These are phyloP conservation scores for Drosophila nigritarsus DNA, from an alignment of 2,888 invertebrate genomes.

Conservation along the genomic window DNA sequence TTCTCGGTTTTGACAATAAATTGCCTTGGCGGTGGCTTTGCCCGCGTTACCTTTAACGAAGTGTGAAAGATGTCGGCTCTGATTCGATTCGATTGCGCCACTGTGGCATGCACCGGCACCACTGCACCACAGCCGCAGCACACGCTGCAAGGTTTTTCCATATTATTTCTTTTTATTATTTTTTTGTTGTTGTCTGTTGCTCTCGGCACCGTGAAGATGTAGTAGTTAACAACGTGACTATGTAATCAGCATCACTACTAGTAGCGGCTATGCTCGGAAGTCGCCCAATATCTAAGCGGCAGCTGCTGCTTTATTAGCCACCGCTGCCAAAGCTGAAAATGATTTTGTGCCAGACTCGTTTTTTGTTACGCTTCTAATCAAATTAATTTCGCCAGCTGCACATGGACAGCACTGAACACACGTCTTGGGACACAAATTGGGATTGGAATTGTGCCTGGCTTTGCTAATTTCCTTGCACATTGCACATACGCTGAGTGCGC, in stretches of 20 bases:
- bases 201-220: slow-evolving; percentile 76
- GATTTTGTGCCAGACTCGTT: slow-evolving; percentile 55
- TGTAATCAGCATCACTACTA: slow-evolving; percentile 65
- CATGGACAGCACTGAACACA: slow-evolving; percentile 47
- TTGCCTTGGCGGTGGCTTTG: slow-evolving; percentile 71
- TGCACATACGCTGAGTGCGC: slow-evolving; percentile 71
- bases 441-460: slow-evolving; percentile 41
- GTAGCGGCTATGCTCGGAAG: slow-evolving; percentile 65
- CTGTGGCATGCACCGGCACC: slow-evolving; percentile 60
- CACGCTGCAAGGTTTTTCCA: slow-evolving; percentile 64
- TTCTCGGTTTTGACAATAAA: slow-evolving; percentile 76
- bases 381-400: slow-evolving; percentile 71
- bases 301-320: slow-evolving; percentile 35
- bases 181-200: slow-evolving; percentile 9
- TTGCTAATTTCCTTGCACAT: slow-evolving; percentile 38
- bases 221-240: slow-evolving; percentile 81
- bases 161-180: background rate
- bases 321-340: slow-evolving; percentile 44
- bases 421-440: slow-evolving; percentile 43
- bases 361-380: slow-evolving; percentile 63
- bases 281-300: slow-evolving; percentile 43
- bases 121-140: slow-evolving; percentile 42
- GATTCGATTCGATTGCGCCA: slow-evolving; percentile 78
- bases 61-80: slow-evolving; percentile 78
- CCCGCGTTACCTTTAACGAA: slow-evolving; percentile 74